Conservation (phyloP, 2,888 invertebrate genomes). For the Leucoptera coffeella region DNA sequence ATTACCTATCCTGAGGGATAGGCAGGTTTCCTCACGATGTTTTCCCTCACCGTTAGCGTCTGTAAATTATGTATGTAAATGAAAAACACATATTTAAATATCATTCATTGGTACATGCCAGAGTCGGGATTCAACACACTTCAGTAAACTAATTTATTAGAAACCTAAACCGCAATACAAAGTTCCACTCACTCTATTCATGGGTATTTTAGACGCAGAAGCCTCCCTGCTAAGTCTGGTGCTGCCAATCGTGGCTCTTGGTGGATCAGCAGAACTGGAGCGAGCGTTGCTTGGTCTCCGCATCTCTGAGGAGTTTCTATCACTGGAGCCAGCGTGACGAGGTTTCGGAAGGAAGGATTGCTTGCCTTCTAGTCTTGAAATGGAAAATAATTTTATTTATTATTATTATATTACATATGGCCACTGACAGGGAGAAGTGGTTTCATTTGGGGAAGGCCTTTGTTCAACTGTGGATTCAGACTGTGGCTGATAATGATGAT, state of each 20-base stretch:
- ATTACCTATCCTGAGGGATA: no score
- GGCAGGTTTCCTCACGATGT: no score
- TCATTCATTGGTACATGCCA: no score
- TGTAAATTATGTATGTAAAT: no score
- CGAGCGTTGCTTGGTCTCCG: conserved; percentile 23
- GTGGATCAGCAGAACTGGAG: conserved; percentile 34
- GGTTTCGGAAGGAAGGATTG: conserved; percentile 32
- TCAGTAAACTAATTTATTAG: no score
- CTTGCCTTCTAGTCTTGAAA: conserved; percentile 21
- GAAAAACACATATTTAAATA: no score
- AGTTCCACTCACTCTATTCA: conserved; percentile 16
- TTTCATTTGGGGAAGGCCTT: no score
- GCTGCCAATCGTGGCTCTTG: conserved; percentile 18
- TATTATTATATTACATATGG: background rate
- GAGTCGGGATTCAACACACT: no score
- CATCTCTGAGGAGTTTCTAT: conserved; percentile 25
- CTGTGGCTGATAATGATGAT: background rate
- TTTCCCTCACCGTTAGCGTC: no score
- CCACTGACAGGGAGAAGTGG: no score
- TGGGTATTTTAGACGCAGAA: conserved; percentile 25
- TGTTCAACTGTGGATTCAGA: background rate
- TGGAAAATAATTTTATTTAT: background rate
- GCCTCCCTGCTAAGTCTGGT: conserved; percentile 25
- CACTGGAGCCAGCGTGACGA: conserved; percentile 24
- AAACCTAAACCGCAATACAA: no score